These are phyloP conservation scores for Oscheius onirici DNA, from an alignment of 2,888 invertebrate genomes.

Conservation along the genomic window DNA sequence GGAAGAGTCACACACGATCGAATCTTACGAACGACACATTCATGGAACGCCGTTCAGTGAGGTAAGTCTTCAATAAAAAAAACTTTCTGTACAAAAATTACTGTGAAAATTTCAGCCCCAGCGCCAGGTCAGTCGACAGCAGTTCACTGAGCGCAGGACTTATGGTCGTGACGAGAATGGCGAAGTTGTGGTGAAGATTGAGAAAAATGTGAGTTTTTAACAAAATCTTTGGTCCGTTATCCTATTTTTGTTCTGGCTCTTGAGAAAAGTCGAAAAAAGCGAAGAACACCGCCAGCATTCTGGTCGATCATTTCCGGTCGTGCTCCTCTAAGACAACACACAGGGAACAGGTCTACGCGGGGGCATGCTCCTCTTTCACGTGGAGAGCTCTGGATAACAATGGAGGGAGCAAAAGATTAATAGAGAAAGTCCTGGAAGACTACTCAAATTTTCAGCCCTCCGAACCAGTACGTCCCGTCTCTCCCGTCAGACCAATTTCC, in stretches of 20 bases:
- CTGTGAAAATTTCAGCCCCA: conserved; percentile 62
- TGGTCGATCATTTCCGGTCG: too few species aligned
- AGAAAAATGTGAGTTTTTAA: conserved; percentile 55
- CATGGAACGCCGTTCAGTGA: conserved; percentile 63
- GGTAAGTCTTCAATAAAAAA: conserved; percentile 34
- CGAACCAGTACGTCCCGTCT: conserved; percentile 65
- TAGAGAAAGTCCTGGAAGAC: background rate
- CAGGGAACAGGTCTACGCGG: too few species aligned
- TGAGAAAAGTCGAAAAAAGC: too few species aligned
- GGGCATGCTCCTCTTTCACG: too few species aligned
- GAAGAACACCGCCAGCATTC: too few species aligned
- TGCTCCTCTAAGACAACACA: too few species aligned
- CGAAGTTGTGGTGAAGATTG: conserved; percentile 67
- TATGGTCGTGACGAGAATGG: conserved; percentile 68
- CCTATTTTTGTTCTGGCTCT: background rate
- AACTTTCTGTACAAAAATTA: too few species aligned
- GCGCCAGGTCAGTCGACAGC: conserved; percentile 62
- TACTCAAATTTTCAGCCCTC: conserved; percentile 55
- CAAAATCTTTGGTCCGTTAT: background rate
- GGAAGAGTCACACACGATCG: conserved; percentile 67
- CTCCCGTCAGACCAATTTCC: conserved; percentile 61
- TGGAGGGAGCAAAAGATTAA: too few species aligned
- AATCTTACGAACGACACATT: conserved; percentile 62
- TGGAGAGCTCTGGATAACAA: too few species aligned
- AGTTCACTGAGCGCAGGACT: conserved; percentile 66